phyloP scores from a whole-genome alignment of 2,797 vertebrate genomes.

The Schizopygopsis pylzovi region DNA sequence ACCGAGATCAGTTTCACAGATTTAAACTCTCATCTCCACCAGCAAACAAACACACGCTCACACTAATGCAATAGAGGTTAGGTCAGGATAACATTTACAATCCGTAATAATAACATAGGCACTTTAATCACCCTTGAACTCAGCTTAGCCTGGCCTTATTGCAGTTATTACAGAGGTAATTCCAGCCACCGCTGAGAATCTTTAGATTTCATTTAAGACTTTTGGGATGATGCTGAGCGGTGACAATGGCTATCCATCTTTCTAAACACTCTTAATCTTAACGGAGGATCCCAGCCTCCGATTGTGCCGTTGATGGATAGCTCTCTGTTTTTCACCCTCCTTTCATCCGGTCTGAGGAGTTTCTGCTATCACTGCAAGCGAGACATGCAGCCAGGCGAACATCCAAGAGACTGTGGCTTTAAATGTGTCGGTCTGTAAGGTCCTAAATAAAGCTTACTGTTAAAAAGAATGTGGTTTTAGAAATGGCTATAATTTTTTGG shows the following conservation, averaged over 20 bases:
- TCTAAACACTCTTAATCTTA: conserved; percentile 84
- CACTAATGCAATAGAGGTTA: conserved; percentile 48
- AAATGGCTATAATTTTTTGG: neutral
- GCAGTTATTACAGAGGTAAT: conserved; percentile 72
- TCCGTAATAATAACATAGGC: conserved; percentile 64
- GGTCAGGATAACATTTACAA: conserved; percentile 65
- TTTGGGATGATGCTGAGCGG: conserved; percentile 76
- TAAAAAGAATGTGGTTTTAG: neutral
- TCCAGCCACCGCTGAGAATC: conserved; percentile 80
- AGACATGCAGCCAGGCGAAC: conserved; percentile 46
- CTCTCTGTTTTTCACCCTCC: conserved; percentile 65
- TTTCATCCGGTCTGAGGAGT: conserved; percentile 67
- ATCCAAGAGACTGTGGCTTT: conserved; percentile 61
- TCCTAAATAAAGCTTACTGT: neutral
- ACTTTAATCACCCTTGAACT: conserved; percentile 68
- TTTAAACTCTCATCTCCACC: conserved; percentile 20
- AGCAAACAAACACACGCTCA: conserved; percentile 28
- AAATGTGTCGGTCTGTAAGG: conserved; percentile 46
- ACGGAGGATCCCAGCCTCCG: conserved; percentile 78
- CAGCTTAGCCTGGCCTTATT: conserved; percentile 61
- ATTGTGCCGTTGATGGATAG: conserved; percentile 79
- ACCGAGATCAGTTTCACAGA: conserved; percentile 41
- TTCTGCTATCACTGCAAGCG: conserved; percentile 66
- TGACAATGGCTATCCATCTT: conserved; percentile 83
- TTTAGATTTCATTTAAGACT: conserved; percentile 79